Percentiles rank a stretch among this genome's conserved stretches.
These are phyloP conservation scores for Hirtodrosophila histrioides DNA, from an alignment of 2,888 invertebrate genomes.

Conservation along the genomic window DNA sequence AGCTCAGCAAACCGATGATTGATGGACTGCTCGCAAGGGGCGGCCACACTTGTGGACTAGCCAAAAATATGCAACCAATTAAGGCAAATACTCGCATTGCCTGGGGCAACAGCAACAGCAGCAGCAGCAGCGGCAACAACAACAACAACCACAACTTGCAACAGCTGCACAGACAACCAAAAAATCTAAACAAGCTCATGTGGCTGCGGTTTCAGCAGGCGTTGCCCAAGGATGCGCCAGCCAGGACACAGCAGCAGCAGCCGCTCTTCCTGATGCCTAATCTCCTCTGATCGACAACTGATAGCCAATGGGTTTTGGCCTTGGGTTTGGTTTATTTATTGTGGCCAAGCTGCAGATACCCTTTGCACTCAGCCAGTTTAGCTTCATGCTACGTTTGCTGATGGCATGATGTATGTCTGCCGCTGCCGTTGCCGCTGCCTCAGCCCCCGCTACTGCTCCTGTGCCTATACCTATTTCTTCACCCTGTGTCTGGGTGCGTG, in stretches of 20 bases:
- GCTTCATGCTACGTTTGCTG: slow-evolving; percentile 11
- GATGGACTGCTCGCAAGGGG: slow-evolving; percentile 19
- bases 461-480: background rate
- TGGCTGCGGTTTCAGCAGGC: slow-evolving; percentile 45
- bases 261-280: slow-evolving; percentile 44
- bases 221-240: slow-evolving; percentile 46
- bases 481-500: slow-evolving; percentile 47
- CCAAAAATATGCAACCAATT: slow-evolving; percentile 52
- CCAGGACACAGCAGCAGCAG: slow-evolving; percentile 22
- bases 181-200: slow-evolving; percentile 33
- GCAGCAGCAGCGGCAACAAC: slow-evolving; percentile 4
- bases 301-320: slow-evolving; percentile 52
- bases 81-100: slow-evolving; percentile 13
- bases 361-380: slow-evolving; percentile 31
- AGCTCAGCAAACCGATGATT: slow-evolving; percentile 34
- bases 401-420: slow-evolving; percentile 54
- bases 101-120: slow-evolving; percentile 20
- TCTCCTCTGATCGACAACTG: slow-evolving; percentile 69
- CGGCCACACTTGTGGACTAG: slow-evolving; percentile 16
- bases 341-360: slow-evolving; percentile 67
- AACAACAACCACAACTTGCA: slow-evolving; percentile 18
- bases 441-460: background rate
- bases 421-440: slow-evolving; percentile 8
- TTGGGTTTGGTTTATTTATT: slow-evolving; percentile 48
- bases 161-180: slow-evolving; percentile 32